These are phyloP conservation scores for Pristiophorus japonicus DNA, from an alignment of 2,113 vertebrate species.

Conservation along the genomic window DNA sequence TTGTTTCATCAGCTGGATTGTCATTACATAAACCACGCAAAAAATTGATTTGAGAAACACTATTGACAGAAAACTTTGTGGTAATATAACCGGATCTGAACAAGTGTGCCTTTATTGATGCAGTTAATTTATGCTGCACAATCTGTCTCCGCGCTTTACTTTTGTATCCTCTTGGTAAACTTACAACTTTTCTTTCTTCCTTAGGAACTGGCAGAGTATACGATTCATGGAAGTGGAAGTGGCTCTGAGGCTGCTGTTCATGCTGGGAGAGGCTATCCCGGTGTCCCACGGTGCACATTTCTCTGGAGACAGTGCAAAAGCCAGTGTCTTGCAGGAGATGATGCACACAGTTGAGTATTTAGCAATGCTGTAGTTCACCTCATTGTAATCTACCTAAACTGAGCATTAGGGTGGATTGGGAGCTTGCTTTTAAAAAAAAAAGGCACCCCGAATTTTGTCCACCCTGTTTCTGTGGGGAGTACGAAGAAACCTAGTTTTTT, in stretches of 20 bases:
- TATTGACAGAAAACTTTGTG: background rate
- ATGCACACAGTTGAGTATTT: constrained; percentile 75
- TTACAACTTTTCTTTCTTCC: background rate
- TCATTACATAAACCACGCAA: background rate
- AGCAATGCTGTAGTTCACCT: background rate
- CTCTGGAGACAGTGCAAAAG: constrained; percentile 84
- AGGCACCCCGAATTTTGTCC: background rate
- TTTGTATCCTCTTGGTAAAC: background rate
- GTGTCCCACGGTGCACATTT: constrained; percentile 92
- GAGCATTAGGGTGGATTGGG: background rate
- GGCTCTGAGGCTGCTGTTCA: constrained; percentile 85
- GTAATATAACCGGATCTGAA: background rate
- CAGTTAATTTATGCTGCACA: background rate
- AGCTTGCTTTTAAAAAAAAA: background rate
- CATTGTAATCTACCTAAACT: background rate
- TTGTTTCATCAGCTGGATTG: background rate
- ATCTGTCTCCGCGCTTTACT: too few species aligned
- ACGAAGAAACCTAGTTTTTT: too few species aligned
- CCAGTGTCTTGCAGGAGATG: constrained; percentile 90
- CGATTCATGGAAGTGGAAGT: constrained; percentile 96
- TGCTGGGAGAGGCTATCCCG: constrained; percentile 94
- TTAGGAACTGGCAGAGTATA: constrained; percentile 80
- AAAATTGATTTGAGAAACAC: background rate
- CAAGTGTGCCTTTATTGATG: background rate
- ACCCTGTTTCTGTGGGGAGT: background rate